phyloP scores from a whole-genome alignment of 1,140 invertebrate genomes.

The Pararge aegeria region DNA sequence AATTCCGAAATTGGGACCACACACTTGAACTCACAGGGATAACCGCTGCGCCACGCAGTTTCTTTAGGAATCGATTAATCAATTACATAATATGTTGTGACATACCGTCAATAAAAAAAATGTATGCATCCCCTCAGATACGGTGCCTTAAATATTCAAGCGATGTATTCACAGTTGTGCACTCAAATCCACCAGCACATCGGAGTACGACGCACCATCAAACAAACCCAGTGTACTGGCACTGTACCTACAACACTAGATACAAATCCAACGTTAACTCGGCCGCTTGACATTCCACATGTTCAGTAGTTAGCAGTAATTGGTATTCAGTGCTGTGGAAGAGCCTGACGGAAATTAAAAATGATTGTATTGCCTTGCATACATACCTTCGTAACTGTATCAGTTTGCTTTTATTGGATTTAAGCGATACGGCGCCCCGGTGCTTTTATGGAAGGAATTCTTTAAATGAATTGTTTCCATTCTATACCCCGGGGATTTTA shows the following conservation, averaged over 20 bases:
- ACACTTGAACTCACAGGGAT: too few species aligned
- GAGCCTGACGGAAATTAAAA: conserved; percentile 65
- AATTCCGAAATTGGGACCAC: too few species aligned
- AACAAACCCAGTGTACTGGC: background rate
- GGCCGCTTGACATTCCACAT: conserved; percentile 53
- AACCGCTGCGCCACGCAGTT: too few species aligned
- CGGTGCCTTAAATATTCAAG: background rate
- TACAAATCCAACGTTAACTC: conserved; percentile 48
- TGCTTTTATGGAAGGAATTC: conserved; percentile 16
- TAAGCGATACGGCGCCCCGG: conserved; percentile 25
- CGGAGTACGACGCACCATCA: background rate
- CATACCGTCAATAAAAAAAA: background rate
- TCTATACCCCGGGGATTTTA: conserved; percentile 3
- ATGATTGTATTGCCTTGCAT: conserved; percentile 62
- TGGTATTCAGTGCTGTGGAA: conserved; percentile 66
- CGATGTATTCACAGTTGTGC: background rate
- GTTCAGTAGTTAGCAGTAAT: conserved; percentile 64
- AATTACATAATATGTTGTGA: too few species aligned
- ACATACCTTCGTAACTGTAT: conserved; percentile 36
- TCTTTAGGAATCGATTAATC: too few species aligned
- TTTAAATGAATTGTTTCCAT: conserved; percentile 15
- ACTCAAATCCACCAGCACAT: background rate
- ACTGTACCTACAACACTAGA: background rate
- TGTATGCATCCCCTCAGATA: background rate
- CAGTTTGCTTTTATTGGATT: conserved; percentile 34